Evolutionary conservation across 2,888 invertebrate species (phyloP).

Genomic region (Oasisia sp.): DNA sequence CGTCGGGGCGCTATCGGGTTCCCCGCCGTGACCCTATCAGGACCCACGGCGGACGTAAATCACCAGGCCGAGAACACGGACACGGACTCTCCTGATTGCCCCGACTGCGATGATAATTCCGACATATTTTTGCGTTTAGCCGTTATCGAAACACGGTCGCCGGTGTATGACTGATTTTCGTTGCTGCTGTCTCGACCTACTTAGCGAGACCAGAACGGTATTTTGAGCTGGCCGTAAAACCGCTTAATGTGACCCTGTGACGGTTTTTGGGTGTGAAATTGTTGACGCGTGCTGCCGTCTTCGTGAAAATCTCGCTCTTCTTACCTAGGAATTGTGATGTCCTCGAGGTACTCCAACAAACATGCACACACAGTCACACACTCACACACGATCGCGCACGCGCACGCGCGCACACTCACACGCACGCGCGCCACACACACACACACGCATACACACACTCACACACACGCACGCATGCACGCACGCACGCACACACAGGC

Average conservation of each 20-base stretch:
- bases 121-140: constrained; percentile 12
- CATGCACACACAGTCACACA: not conserved
- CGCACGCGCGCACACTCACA: not conserved
- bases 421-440: not conserved
- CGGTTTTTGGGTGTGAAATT: not conserved
- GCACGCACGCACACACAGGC: too few relatives aligned
- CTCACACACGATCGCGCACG: not conserved
- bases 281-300: not conserved
- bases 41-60: not conserved
- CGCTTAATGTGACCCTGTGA: not conserved
- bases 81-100: not conserved
- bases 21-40: not conserved
- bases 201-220: not conserved
- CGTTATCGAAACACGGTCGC: not conserved
- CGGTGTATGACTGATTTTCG: not conserved
- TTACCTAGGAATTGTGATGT: not conserved
- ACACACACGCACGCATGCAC: not conserved
- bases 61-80: not conserved
- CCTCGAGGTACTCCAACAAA: not conserved
- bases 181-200: not conserved
- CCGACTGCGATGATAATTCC: not conserved
- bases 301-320: not conserved
- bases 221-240: not conserved
- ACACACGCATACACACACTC: too few relatives aligned
- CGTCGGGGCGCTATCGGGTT: not conserved